Base-by-base conservation (phyloP, 2,113 vertebrate species). In the Chloropsis hardwickii region DNA sequence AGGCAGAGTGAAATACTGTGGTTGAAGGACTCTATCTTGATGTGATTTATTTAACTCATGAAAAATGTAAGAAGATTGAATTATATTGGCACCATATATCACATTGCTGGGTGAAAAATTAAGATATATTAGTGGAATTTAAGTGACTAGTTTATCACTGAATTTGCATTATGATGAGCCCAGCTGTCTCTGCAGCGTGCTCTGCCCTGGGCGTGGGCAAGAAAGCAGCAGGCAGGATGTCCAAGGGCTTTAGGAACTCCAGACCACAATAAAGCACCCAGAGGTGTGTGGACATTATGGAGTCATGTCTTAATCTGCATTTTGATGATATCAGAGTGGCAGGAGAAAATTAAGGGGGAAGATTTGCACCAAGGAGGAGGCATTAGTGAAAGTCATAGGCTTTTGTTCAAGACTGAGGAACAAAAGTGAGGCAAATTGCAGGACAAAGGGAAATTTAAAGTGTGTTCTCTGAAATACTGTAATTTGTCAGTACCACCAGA, bases 41-140 rank as follows among this genome's bases (percentile, higher is more conserved):
- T 86, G 37, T 87, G 86, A 98, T 98, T 97, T 96, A 97, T 97
- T 93, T 47, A 82, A 86, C 53, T 96, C 71, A 70, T 94, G 88
- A 96, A 96, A 97, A 97, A 93, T 93, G 86, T 80, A 97, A 95
- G 93, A 93, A 86, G 89, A 93, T 92, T 81, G 87, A 97, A 89
- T 97, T 97, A 45, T 91, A 92, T 82, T 95, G 92, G 85, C 86
- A 95, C 78, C 72, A 82, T 87, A 47, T 24, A 84, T 92, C 91
- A 88, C 56, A 81, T 58, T 90, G 86, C 85, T 65, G 94, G 61
- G 40, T 86, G 91, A 96, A 97, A 96, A 97, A 96, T 97, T 95
- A 97, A 97, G 94, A 88, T 95, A 31, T 94, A 89, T 97, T 95
- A 97, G 86, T 83, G 91, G 92, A 70, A 42, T 94, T 95, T 89